These are phyloP conservation scores for Eulemur coronatus DNA, from an alignment of 2,797 vertebrate genomes.

Conservation along the genomic window DNA sequence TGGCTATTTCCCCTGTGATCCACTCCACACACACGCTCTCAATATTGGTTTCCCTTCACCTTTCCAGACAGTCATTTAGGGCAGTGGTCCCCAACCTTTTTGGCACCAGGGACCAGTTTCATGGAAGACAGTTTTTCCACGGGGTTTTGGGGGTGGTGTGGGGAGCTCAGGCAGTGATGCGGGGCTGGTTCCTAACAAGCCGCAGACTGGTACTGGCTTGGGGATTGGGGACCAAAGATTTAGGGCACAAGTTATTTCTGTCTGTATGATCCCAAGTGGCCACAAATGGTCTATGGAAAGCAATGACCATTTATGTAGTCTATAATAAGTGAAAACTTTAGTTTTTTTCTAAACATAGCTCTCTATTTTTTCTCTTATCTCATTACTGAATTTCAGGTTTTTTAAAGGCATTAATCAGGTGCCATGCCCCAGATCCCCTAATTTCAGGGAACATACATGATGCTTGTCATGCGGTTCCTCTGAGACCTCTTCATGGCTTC, in stretches of 20 bases:
- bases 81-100: too few species aligned
- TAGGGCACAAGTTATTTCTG: background rate
- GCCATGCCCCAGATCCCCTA: background rate
- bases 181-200: too few species aligned
- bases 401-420: background rate
- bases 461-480: background rate
- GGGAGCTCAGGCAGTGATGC: too few species aligned
- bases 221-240: too few species aligned
- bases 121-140: too few species aligned
- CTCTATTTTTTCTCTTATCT: background rate
- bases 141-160: too few species aligned
- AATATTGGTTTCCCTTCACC: background rate
- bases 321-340: background rate
- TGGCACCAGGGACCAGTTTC: too few species aligned
- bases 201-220: too few species aligned
- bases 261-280: background rate
- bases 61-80: background rate
- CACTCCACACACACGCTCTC: background rate
- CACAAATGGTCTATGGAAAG: background rate
- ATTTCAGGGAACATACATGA: background rate
- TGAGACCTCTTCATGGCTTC: background rate
- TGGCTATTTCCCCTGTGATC: background rate
- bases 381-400: background rate
- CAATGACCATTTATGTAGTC: background rate
- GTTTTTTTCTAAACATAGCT: background rate